Evolutionary conservation across 1,140 invertebrate species (phyloP).

Genomic region (Popillia japonica): DNA sequence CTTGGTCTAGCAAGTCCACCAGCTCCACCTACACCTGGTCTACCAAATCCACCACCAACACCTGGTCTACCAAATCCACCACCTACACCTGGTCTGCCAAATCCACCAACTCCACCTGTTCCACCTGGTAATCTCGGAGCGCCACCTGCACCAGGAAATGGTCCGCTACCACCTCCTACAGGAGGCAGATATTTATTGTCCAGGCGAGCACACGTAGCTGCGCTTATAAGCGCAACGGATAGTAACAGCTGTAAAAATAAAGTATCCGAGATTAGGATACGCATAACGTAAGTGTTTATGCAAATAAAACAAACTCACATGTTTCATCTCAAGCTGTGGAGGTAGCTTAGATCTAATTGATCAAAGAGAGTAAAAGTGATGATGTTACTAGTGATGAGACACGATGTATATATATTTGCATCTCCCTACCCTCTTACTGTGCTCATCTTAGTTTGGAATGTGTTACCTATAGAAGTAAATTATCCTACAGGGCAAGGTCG

Average conservation of each 20-base stretch:
- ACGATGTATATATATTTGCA: constrained; percentile 30
- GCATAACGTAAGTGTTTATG: not conserved
- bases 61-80: not conserved
- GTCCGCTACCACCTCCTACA: not conserved
- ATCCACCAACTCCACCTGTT: not conserved
- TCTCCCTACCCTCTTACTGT: constrained; percentile 16
- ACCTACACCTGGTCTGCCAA: constrained; percentile 24
- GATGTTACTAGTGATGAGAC: constrained; percentile 31
- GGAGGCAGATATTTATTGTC: constrained; percentile 32
- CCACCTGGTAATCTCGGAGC: not conserved
- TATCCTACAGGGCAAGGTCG: constrained; percentile 30
- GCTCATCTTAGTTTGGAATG: constrained; percentile 29
- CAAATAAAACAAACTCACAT: constrained; percentile 13
- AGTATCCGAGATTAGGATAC: not conserved
- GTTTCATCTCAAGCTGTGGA: constrained; percentile 5
- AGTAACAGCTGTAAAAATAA: constrained; percentile 24
- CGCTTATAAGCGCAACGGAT: constrained; percentile 21
- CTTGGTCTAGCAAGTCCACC: constrained; percentile 26
- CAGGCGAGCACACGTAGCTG: constrained; percentile 31
- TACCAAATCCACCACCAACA: not conserved
- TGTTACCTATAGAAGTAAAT: constrained; percentile 25
- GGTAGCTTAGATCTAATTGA: constrained; percentile 18
- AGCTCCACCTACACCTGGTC: constrained; percentile 16
- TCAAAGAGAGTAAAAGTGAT: constrained; percentile 34
- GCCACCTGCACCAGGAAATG: constrained; percentile 17